Evolutionary conservation across 2,888 invertebrate species (phyloP).

Genomic region (Craniophora ligustri): DNA sequence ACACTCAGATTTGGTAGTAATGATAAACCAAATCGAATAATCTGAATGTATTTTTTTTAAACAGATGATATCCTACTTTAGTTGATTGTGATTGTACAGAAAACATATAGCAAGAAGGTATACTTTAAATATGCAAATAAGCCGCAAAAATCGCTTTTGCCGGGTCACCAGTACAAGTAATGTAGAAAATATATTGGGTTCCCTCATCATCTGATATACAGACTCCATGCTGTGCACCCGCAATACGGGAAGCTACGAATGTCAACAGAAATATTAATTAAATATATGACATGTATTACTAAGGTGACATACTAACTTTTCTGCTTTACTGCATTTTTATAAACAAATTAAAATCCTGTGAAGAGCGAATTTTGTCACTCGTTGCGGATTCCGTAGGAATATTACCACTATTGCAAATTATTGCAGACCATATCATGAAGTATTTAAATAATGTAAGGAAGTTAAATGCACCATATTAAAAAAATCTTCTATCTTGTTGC

Average conservation of each 20-base stretch:
- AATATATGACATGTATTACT: conserved; percentile 25
- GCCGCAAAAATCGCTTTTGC: conserved; percentile 7
- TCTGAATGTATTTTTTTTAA: too few species aligned
- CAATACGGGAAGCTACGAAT: conserved; percentile 53
- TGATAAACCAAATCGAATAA: too few species aligned
- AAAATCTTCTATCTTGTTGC: too few species aligned
- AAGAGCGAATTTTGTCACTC: background rate
- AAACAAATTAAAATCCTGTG: conserved; percentile 1
- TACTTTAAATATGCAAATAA: conserved; percentile 13
- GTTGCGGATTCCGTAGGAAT: background rate
- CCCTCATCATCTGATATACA: conserved; percentile 47
- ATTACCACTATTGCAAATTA: too few species aligned
- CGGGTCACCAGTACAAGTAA: background rate
- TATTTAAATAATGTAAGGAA: too few species aligned
- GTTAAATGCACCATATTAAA: too few species aligned
- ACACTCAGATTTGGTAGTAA: too few species aligned
- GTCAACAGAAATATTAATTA: conserved; percentile 52
- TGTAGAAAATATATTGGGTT: conserved; percentile 41
- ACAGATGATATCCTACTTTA: too few species aligned
- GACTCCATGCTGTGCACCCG: conserved; percentile 47
- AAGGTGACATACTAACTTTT: conserved; percentile 13
- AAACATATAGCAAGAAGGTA: too few species aligned
- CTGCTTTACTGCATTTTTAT: conserved; percentile 5
- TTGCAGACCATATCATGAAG: too few species aligned
- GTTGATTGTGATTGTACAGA: too few species aligned